Evolutionary conservation across 2,113 vertebrate genomes (phyloP).

Genomic region (Lepisosteus osseus): DNA sequence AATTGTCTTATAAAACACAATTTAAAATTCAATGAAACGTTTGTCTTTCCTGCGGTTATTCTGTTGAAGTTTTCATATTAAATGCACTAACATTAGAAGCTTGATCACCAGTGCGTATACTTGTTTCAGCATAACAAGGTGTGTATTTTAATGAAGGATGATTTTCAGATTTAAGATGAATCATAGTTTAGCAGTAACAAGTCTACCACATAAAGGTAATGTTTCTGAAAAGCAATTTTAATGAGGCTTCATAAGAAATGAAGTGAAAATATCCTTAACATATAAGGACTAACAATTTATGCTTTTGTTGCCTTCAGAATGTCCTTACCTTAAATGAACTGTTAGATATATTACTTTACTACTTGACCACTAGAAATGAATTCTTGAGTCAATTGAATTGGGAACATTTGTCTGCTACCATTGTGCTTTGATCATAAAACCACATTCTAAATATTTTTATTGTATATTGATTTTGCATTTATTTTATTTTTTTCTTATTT

Average conservation of each 20-base stretch:
- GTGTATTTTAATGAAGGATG: background rate
- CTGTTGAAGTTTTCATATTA: too few relatives aligned
- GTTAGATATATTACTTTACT: too few relatives aligned
- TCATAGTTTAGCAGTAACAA: background rate
- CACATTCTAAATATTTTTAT: too few relatives aligned
- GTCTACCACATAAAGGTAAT: background rate
- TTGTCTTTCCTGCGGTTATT: background rate
- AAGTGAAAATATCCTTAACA: background rate
- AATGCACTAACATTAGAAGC: too few relatives aligned
- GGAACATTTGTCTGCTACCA: too few relatives aligned
- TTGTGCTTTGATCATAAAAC: too few relatives aligned
- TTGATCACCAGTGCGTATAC: background rate
- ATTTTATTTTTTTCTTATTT: too few relatives aligned
- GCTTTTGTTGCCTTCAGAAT: background rate
- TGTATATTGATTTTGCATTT: too few relatives aligned
- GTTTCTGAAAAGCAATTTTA: constrained; percentile 1
- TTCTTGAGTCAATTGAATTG: too few relatives aligned
- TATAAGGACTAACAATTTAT: too few relatives aligned
- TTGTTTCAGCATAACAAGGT: background rate
- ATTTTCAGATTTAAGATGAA: background rate
- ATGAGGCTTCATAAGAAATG: constrained; percentile 9
- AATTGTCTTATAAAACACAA: background rate
- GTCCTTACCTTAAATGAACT: background rate
- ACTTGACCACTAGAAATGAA: too few relatives aligned
- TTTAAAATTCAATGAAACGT: background rate